phyloP scores from a whole-genome alignment of 2,797 vertebrate genomes.

The Bradypodion pumilum region DNA sequence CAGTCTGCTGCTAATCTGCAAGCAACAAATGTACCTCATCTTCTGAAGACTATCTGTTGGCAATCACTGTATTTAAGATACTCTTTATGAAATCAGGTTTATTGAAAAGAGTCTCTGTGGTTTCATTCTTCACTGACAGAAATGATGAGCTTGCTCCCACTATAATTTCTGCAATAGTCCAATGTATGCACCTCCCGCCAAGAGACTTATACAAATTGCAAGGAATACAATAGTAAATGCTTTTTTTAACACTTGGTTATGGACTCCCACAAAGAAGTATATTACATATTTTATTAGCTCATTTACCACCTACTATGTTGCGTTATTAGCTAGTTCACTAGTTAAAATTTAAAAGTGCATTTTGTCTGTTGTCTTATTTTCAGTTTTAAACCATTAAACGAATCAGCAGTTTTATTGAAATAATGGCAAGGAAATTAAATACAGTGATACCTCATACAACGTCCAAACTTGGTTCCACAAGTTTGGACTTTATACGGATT shows the following conservation, averaged over 20 bases:
- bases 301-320: slow-evolving; percentile 74
- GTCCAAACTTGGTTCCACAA: too few relatives aligned
- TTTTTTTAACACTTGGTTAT: slow-evolving; percentile 71
- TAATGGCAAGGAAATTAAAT: slow-evolving; percentile 19
- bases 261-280: slow-evolving; percentile 76
- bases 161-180: slow-evolving; percentile 53
- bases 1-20: not conserved
- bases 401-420: slow-evolving; percentile 8
- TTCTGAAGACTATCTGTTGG: not conserved
- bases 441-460: too few relatives aligned
- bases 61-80: not conserved
- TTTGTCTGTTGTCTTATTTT: slow-evolving; percentile 30
- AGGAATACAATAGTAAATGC: slow-evolving; percentile 63
- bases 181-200: slow-evolving; percentile 48
- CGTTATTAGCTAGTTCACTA: slow-evolving; percentile 73
- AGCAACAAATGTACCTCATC: not conserved
- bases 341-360: slow-evolving; percentile 45
- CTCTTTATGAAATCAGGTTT: slow-evolving; percentile 22
- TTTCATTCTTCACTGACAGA: slow-evolving; percentile 22
- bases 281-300: slow-evolving; percentile 78
- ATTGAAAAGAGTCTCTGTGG: slow-evolving; percentile 17
- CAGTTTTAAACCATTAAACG: slow-evolving; percentile 30
- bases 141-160: slow-evolving; percentile 59
- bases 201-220: slow-evolving; percentile 64
- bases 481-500: too few relatives aligned